Evolutionary conservation across 2,888 invertebrate species (phyloP).

Genomic region (Trachelus tabidus): DNA sequence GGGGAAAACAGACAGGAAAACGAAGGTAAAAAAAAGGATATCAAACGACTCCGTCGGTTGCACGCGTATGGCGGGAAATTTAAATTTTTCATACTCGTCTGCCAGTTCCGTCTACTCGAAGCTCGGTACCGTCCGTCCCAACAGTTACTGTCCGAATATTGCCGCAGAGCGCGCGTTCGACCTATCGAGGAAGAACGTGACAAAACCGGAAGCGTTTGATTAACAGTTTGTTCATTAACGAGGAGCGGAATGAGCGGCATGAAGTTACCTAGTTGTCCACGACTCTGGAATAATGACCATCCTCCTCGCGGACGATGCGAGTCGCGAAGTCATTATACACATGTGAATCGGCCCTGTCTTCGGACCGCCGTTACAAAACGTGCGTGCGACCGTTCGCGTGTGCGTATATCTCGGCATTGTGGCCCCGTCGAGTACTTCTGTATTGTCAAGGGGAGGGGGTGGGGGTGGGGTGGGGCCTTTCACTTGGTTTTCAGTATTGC

Average conservation of each 20-base stretch:
- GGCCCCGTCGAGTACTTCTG: not conserved
- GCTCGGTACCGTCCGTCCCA: too few relatives aligned
- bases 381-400: not conserved
- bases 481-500: not conserved
- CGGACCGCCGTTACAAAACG: not conserved
- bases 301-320: slow-evolving; percentile 10
- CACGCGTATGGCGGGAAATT: not conserved
- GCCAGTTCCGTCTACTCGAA: not conserved
- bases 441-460: not conserved
- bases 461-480: too few relatives aligned
- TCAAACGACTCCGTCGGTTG: not conserved
- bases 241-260: slow-evolving; percentile 14
- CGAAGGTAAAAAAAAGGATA: not conserved
- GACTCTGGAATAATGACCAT: slow-evolving; percentile 21
- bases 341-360: slow-evolving; percentile 13
- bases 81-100: not conserved
- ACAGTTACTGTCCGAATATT: not conserved
- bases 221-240: slow-evolving; percentile 42
- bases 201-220: slow-evolving; percentile 42
- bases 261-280: slow-evolving; percentile 16
- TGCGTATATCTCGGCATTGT: not conserved
- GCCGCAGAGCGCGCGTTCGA: not conserved
- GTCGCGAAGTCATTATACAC: slow-evolving; percentile 8
- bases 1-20: not conserved
- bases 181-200: slow-evolving; percentile 7